Base-by-base conservation (phyloP, 2,113 vertebrate species). In the Entomyzon cyanotis region DNA sequence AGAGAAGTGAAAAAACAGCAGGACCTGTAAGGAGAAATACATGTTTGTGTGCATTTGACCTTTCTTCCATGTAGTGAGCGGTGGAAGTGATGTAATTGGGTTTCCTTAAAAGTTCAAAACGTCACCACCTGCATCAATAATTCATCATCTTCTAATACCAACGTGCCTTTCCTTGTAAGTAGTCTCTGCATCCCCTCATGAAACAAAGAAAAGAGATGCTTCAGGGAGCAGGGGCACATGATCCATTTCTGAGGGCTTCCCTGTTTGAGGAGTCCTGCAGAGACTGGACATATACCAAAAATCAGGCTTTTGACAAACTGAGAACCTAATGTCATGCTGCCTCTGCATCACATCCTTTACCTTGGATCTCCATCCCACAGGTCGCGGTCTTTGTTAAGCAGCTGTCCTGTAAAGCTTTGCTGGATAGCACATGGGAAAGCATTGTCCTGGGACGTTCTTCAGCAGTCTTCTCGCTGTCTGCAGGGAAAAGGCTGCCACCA, bases 261-360 rank as follows among this genome's bases (percentile, higher is more conserved):
- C 28, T 64, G 7, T 83, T 74, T 70, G n/a, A 79, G 35, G 46
- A 82, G 22, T 46, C 28, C 13, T 37, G 12, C 42, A 37, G 64
- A 74, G 42, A 12, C 52, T 65, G 25, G 23, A 37, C 7, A 3
- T 15, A 41, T 8, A 30, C 31, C 41, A 53, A 64, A 73, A 63
- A 33, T n/a, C 8, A 65, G 10, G 1, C 44, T 56, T 82, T 68
- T 89, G 35, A 52, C 35, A 60, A 82, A 47, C 41, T 21, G 30
- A 10, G n/a, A 64, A 31, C 33, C 18, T 82, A 25, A 75, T 7
- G 19, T 79, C 5, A 1, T 60, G 46, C 58, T 82, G 30, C 23
- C 19, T 87, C n/a, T 82, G 33, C 0, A 0, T 69, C 12, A 8
- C 2, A 1, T 62, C 30, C 39, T 67, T 82, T 55, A 8, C 7